Conservation (phyloP, 2,797 vertebrate genomes). For the Molossus alvarezi region DNA sequence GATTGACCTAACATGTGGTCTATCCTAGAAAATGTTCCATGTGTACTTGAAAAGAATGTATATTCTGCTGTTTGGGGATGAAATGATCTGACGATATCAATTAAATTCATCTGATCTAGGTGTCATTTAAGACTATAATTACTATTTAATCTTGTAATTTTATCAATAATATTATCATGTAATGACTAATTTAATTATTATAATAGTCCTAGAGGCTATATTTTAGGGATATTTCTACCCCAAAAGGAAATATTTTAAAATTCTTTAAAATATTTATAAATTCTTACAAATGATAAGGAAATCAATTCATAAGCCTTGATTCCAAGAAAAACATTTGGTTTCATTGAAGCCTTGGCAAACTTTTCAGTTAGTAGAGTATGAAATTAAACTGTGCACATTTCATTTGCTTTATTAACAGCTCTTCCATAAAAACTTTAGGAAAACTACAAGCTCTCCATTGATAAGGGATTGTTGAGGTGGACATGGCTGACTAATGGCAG, state of each 20-base stretch:
- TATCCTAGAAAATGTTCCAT: background rate
- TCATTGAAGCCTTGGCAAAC: background rate
- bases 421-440: slow-evolving; percentile 49
- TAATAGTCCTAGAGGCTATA: background rate
- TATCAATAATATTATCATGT: background rate
- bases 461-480: slow-evolving; percentile 53
- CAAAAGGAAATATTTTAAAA: slow-evolving; percentile 22
- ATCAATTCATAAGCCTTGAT: background rate
- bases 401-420: background rate
- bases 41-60: background rate
- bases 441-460: slow-evolving; percentile 44
- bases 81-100: background rate
- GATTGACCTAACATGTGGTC: background rate
- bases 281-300: slow-evolving; percentile 29
- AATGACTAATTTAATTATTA: slow-evolving; percentile 17
- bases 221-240: slow-evolving; percentile 34
- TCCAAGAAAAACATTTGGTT: slow-evolving; percentile 16
- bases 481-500: slow-evolving; percentile 63
- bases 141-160: slow-evolving; percentile 6
- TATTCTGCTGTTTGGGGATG: background rate
- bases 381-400: background rate
- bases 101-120: background rate
- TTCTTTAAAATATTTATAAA: background rate
- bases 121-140: background rate
- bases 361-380: background rate